A percentile compares a stretch with the other conserved stretches of the same genome.
Evolutionary conservation across 2,888 invertebrate genomes (phyloP).

Genomic region (Vanessa cardui): DNA sequence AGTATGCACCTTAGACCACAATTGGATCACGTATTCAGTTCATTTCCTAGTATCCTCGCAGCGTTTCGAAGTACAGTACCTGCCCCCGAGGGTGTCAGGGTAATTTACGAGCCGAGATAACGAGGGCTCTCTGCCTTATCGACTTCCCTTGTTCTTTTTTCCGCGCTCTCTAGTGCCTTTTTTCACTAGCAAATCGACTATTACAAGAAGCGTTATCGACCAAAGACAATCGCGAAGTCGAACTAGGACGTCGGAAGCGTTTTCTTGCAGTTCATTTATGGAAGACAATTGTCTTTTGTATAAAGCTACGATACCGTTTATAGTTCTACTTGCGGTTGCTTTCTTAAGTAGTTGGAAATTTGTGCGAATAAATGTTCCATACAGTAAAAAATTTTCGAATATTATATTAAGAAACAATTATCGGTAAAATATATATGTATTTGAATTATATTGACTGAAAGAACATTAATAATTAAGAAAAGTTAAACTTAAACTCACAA

Average conservation of each 20-base stretch:
- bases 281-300: conserved; percentile 32
- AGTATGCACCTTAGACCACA: conserved; percentile 78
- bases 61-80: conserved; percentile 70
- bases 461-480: not conserved
- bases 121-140: conserved; percentile 80
- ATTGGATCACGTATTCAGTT: conserved; percentile 82
- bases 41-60: conserved; percentile 74
- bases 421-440: too few relatives aligned
- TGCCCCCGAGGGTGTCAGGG: conserved; percentile 75
- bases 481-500: not conserved
- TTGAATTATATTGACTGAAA: too few relatives aligned
- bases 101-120: conserved; percentile 81
- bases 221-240: conserved; percentile 57
- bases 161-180: conserved; percentile 69
- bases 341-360: not conserved
- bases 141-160: conserved; percentile 73
- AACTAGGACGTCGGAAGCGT: conserved; percentile 27
- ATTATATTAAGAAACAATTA: too few relatives aligned
- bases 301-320: conserved; percentile 31
- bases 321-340: conserved; percentile 26
- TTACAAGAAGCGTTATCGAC: conserved; percentile 66
- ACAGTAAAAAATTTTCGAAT: not conserved
- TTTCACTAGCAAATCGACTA: conserved; percentile 74
- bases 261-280: conserved; percentile 43
- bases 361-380: not conserved